Base-by-base conservation (phyloP, 2,797 vertebrate genomes). In the Rhinichthys osculus region DNA sequence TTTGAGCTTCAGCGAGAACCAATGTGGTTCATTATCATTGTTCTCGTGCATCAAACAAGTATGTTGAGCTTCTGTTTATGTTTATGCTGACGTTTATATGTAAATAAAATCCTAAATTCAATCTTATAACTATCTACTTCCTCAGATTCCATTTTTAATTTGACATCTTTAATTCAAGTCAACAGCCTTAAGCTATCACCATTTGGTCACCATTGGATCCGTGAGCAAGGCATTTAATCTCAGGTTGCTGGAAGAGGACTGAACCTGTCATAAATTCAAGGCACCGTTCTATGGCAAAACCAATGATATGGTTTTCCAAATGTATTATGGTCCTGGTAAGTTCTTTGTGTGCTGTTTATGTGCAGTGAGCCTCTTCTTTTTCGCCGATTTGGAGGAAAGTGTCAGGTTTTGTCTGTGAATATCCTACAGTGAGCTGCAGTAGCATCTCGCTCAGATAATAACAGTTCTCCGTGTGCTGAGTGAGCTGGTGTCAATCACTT, bases 401-500 rank as follows among this genome's bases (percentile, higher is more conserved):
- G 5, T 82, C 21, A 23, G 35, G 52, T 72, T 72, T 16, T 72
- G 21, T 11, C 69, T 10, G 11, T 73, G 64, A 78, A 83, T 84
- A 67, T 83, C 66, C n/a, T 78, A 23, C 57, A 27, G 13, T 71
- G 52, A 78, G 44, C 76, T 87, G 76, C 42, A 71, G 38, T 76
- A 82, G 81, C 21, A 14, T 81, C 73, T 42, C 17, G 23, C 27
- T 77, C 30, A n/a, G 80, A 83, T 86, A 82, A 81, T 84, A 82
- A 64, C 47, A 30, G 78, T 50, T 74, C 27, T 87, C n/a, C 57
- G 70, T 79, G 80, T 82, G 87, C 78, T 88, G 88, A 80, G 82
- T 54, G 57, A 27, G 62, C 59, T 74, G 40, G 35, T 78, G 82
- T 90, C 85, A 87, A 89, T 92, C 92, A 88, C 88, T 92, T 89